Conservation (phyloP, 1,140 invertebrate genomes). For the Brachionus paranguensis region DNA sequence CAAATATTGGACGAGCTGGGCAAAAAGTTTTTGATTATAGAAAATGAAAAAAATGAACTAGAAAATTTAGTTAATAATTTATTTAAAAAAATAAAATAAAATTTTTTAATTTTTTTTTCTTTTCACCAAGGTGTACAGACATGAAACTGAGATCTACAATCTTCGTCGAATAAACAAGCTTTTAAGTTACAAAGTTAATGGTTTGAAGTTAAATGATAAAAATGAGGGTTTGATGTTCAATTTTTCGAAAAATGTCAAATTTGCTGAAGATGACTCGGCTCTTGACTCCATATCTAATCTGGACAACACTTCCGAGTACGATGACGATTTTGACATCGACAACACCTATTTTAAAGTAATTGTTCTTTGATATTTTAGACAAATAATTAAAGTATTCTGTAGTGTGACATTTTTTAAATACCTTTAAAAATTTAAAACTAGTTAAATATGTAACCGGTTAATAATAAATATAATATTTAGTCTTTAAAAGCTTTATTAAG, state of each 20-base stretch:
- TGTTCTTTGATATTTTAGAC: neutral
- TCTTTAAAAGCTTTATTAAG: too few relatives aligned
- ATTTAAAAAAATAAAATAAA: neutral
- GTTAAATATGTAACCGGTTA: too few relatives aligned
- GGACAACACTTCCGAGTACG: conserved; percentile 17
- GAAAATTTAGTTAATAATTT: conserved; percentile 29
- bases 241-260: neutral
- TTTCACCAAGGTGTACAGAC: neutral
- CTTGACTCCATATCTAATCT: conserved; percentile 3
- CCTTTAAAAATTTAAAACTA: too few relatives aligned
- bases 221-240: neutral
- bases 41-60: conserved; percentile 25
- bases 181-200: neutral
- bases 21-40: conserved; percentile 12
- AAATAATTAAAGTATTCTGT: too few relatives aligned
- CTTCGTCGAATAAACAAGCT: neutral
- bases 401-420: too few relatives aligned
- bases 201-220: neutral
- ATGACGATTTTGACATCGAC: conserved; percentile 12
- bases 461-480: too few relatives aligned
- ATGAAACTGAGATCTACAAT: conserved; percentile 21
- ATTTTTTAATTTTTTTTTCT: neutral
- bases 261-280: neutral
- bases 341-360: neutral
- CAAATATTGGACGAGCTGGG: conserved; percentile 32